Base-by-base conservation (phyloP, 1,140 invertebrate species). In the Aphelenchoides besseyi region DNA sequence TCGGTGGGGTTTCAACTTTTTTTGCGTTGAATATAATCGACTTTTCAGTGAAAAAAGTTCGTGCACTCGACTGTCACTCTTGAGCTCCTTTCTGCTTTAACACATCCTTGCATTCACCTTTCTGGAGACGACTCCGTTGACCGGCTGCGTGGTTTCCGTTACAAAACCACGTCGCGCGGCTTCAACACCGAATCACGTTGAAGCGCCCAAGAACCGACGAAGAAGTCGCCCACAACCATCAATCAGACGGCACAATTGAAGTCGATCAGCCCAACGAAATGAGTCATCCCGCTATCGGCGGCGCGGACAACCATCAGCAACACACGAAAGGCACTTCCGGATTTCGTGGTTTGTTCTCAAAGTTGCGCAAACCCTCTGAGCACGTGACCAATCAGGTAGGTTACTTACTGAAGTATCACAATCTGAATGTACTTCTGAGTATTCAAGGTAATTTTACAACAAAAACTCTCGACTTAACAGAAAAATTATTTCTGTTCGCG, bases 341-440 rank as follows among this genome's bases (percentile, higher is more conserved):
- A 26, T 77, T 77, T 29, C 74, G 76, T 29, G 74, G 64, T 41
- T 77, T 77, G n/a, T 77, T 77, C 64, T 53, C 37, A n/a, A 77
- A 77, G 36, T 75, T 77, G n/a, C 72, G 76, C 26, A 77, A 77
- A 41, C 76, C 74, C 8, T 81, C 79, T 35, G 74, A 76, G 26
- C 79, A 76, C 61, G 26, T 52, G 3, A 59, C 62, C 23, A 69
- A 61, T 48, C 67, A 69, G 67, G 67, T 69, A 26, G 53, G 67
- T 69, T 69, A 9, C 1, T 28, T 36, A 37, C n/a, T 41, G 37
- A 41, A 41, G 5, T 8, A 5, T 8, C 5, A 41, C 37, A 41
- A n/a, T 41, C n/a, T 41, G n/a, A n/a, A n/a, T n/a, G n/a, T n/a
- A n/a, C n/a, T n/a, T n/a, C n/a, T n/a, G n/a, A n/a, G n/a, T n/a